These are phyloP conservation scores for Cheilosia variabilis DNA, from an alignment of 2,888 invertebrate species.

Conservation along the genomic window DNA sequence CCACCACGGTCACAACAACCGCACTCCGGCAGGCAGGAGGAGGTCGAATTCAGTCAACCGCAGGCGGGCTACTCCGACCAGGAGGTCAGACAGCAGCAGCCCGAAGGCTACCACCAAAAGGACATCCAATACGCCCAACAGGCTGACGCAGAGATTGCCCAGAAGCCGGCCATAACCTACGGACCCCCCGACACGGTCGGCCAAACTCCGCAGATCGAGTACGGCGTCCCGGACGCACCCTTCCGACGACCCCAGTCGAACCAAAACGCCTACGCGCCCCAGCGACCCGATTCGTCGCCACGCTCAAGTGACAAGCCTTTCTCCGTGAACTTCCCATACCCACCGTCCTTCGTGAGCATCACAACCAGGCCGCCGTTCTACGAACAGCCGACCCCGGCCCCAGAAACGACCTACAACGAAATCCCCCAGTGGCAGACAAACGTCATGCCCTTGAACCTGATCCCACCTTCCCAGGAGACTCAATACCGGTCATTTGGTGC, in stretches of 20 bases:
- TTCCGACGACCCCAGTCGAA: constrained; percentile 79
- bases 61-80: neutral
- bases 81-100: neutral
- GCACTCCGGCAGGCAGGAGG: constrained; percentile 19
- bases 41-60: constrained; percentile 26
- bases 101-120: constrained; percentile 23
- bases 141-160: neutral
- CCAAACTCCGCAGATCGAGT: constrained; percentile 42
- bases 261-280: constrained; percentile 80
- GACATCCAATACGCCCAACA: constrained; percentile 45
- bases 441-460: constrained; percentile 51
- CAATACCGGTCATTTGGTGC: constrained; percentile 51
- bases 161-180: constrained; percentile 67
- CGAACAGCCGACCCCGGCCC: constrained; percentile 4
- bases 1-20: constrained; percentile 23
- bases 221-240: constrained; percentile 51
- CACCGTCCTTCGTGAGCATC: constrained; percentile 81
- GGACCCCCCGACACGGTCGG: constrained; percentile 63
- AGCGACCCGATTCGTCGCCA: constrained; percentile 70
- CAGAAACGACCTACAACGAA: constrained; percentile 39
- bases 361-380: constrained; percentile 76
- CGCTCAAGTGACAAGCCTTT: constrained; percentile 64
- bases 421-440: constrained; percentile 49
- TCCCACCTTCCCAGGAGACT: constrained; percentile 13
- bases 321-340: constrained; percentile 79